phyloP scores from a whole-genome alignment of 2,888 invertebrate species.

The Blera fallax region DNA sequence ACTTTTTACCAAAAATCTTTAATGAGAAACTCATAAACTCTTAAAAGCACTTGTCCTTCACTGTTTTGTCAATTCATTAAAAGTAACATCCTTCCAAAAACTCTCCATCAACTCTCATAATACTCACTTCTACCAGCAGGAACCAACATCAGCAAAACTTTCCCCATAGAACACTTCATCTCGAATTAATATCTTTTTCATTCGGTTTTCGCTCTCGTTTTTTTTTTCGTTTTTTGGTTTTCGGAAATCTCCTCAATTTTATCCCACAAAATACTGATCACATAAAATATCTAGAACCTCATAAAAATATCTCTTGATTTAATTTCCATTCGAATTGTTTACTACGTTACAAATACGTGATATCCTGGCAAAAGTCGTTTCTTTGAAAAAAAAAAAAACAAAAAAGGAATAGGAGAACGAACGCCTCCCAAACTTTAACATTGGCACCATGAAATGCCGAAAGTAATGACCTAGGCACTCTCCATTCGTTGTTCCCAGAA shows the following conservation, averaged over 20 bases:
- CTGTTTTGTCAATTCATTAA: conserved; percentile 13
- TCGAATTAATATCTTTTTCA: background rate
- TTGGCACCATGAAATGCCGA: conserved; percentile 23
- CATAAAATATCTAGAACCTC: conserved; percentile 14
- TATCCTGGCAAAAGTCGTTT: background rate
- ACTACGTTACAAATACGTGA: conserved; percentile 37
- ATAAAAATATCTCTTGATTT: conserved; percentile 58
- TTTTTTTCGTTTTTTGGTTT: background rate
- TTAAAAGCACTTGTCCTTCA: background rate
- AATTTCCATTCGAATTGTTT: conserved; percentile 59
- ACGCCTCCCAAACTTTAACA: background rate
- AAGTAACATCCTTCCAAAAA: background rate
- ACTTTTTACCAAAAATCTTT: background rate
- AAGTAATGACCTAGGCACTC: conserved; percentile 30
- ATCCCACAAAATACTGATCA: conserved; percentile 22
- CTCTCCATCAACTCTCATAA: background rate
- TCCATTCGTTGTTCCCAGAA: background rate
- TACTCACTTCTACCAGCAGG: no score
- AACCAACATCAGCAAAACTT: background rate
- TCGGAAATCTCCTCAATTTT: conserved; percentile 10
- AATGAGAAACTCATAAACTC: background rate
- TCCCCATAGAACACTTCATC: background rate
- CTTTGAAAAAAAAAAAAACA: background rate
- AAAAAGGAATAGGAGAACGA: no score
- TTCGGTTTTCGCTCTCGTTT: background rate